Percentiles rank a stretch among this genome's conserved stretches.
These are phyloP conservation scores for Listronotus oregonensis DNA, from an alignment of 1,140 invertebrate species.

Conservation along the genomic window DNA sequence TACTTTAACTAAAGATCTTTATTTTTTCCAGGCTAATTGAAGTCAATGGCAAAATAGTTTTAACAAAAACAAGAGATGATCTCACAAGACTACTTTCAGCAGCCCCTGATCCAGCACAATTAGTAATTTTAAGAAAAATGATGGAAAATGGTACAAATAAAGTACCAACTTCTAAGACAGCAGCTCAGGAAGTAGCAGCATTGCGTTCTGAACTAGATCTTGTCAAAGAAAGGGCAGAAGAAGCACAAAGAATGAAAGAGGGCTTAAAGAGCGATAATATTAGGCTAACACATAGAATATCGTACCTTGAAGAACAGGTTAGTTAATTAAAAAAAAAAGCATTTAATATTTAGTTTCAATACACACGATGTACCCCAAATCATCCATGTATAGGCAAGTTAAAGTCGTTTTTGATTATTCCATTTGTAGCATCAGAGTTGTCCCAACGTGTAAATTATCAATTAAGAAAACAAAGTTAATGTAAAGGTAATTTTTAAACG, in stretches of 20 bases:
- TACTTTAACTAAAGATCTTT: too few relatives aligned
- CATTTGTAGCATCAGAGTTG: too few relatives aligned
- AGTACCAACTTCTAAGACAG: slow-evolving; percentile 45
- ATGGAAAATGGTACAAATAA: slow-evolving; percentile 48
- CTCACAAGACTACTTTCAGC: slow-evolving; percentile 66
- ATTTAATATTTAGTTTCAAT: too few relatives aligned
- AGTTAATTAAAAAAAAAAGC: slow-evolving; percentile 23
- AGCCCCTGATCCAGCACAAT: slow-evolving; percentile 61
- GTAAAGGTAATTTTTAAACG: too few relatives aligned
- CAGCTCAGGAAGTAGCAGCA: slow-evolving; percentile 53
- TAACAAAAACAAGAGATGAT: slow-evolving; percentile 72
- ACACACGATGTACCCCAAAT: too few relatives aligned
- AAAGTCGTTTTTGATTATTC: too few relatives aligned
- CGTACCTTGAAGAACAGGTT: slow-evolving; percentile 88
- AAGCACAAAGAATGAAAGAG: slow-evolving; percentile 66
- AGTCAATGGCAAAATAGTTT: slow-evolving; percentile 78
- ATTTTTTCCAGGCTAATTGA: slow-evolving; percentile 72
- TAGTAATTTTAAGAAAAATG: slow-evolving; percentile 58
- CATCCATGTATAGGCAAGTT: too few relatives aligned
- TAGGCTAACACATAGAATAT: slow-evolving; percentile 82
- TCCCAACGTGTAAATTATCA: too few relatives aligned
- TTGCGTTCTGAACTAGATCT: slow-evolving; percentile 61
- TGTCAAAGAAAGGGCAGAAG: slow-evolving; percentile 64
- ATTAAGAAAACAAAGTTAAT: too few relatives aligned
- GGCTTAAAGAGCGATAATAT: slow-evolving; percentile 77